Evolutionary conservation across 2,113 vertebrate species (phyloP), one percentile per base, ranked within the genome.

Genomic region (Psophia crepitans): DNA sequence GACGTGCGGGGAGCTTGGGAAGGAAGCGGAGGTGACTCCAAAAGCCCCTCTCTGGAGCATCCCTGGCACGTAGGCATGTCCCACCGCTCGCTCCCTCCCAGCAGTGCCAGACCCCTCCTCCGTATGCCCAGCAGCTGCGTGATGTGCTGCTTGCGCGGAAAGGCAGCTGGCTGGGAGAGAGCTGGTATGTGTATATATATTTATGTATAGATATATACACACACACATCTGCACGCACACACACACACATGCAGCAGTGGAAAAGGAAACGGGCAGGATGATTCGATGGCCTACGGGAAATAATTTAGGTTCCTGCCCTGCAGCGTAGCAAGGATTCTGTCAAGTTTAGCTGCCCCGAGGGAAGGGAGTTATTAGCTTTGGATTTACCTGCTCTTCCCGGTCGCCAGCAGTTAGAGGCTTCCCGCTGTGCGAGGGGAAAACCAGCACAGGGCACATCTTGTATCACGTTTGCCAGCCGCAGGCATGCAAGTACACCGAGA

Each of bases 211-310:
- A 6, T 69, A 37, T 54, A 74, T 35, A 46, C 30, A 84, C 21
- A 73, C 32, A 70, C 8, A 43, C 32, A 44, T 37, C 14, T 58
- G 37, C 44, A 30, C 90, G 48, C 76, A 71, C 54, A 85, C 77
- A 88, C 56, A 89, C 83, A 61, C 35, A 68, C 78, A 90, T 91
- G 90, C 93, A 81, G 68, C 74, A 91, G 78, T 73, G 61, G 85
- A 44, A 89, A 91, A 83, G 37, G 58, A 91, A 85, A 84, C 0
- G 2, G 71, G 69, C 69, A 87, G 66, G 91, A 60, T 57, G 35
- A 75, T 63, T 35, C 35, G 46, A 43, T 28, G 18, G 46, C 30
- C 27, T 44, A 61, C 4, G 5, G 70, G 41, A 78, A 86, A n/a
- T 46, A 33, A 84, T 44, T 84, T 24, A 57, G 22, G 15, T 46